Percentiles rank a stretch among this genome's conserved stretches.
Evolutionary conservation across 2,888 invertebrate species (phyloP).

Genomic region (Tachina grossa): DNA sequence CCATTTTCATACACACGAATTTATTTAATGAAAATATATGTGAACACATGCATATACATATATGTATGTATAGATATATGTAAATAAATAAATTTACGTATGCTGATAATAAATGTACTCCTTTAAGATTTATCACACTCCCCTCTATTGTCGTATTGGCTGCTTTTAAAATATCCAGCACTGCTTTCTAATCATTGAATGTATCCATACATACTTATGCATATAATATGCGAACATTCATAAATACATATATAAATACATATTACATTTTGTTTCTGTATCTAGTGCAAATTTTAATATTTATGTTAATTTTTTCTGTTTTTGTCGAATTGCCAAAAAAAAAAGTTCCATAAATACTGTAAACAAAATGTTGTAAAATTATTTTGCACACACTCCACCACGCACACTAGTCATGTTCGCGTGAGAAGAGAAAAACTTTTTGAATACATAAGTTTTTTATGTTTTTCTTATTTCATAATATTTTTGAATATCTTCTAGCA

Average conservation of each 20-base stretch:
- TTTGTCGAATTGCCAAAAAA: conserved; percentile 60
- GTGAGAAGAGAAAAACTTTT: not conserved
- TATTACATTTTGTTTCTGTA: not conserved
- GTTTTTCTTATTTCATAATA: not conserved
- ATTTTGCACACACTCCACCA: not conserved
- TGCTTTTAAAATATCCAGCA: not conserved
- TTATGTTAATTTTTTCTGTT: conserved; percentile 37
- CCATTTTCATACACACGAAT: no score
- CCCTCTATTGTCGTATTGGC: not conserved
- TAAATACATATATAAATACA: no score
- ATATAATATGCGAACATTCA: no score
- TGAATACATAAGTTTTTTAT: not conserved
- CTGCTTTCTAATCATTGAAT: not conserved
- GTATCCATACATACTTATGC: not conserved
- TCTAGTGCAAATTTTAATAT: conserved; percentile 11
- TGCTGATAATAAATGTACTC: not conserved
- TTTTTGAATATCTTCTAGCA: no score
- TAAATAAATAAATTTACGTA: not conserved
- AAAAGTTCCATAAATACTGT: conserved; percentile 38
- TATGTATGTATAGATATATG: not conserved
- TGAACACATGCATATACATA: no score
- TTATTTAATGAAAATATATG: no score
- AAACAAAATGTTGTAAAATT: conserved; percentile 17
- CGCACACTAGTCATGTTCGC: not conserved
- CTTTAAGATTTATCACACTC: not conserved